These are phyloP conservation scores for Crypturellus undulatus DNA, from an alignment of 2,113 vertebrate species.

Conservation along the genomic window DNA sequence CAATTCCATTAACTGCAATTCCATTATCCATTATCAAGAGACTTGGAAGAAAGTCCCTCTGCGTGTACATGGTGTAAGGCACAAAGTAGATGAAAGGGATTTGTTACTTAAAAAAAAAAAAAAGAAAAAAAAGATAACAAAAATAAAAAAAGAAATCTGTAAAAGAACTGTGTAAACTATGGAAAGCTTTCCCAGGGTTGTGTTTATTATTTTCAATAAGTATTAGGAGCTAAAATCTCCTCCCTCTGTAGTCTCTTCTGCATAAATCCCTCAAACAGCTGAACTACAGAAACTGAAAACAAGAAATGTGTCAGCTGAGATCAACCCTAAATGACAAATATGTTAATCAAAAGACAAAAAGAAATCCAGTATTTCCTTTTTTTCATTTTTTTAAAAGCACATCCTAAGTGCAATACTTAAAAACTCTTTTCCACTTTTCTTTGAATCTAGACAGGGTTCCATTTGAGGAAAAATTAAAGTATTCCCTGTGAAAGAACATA, in stretches of 20 bases:
- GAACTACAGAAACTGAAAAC: neutral
- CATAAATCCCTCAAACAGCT: neutral
- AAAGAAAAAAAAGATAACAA: too few relatives aligned
- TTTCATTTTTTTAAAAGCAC: too few relatives aligned
- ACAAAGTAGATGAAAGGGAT: neutral
- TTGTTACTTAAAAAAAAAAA: neutral
- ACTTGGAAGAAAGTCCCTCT: neutral
- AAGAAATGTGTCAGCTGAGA: neutral
- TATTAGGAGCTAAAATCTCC: neutral
- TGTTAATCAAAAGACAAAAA: neutral
- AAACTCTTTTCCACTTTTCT: neutral
- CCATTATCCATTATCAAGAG: too few relatives aligned
- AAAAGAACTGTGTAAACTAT: neutral
- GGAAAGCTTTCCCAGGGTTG: neutral
- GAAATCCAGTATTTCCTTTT: neutral
- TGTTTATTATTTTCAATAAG: neutral
- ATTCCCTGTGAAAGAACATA: neutral
- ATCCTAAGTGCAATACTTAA: neutral
- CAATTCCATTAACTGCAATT: neutral
- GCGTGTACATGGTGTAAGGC: neutral
- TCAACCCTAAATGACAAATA: neutral
- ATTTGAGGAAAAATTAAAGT: neutral
- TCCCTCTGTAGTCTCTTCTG: neutral
- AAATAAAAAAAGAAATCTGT: neutral
- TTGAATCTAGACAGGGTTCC: neutral